These are phyloP conservation scores for Phylloscopus whistleri DNA, from an alignment of 2,113 vertebrate genomes.

Conservation along the genomic window DNA sequence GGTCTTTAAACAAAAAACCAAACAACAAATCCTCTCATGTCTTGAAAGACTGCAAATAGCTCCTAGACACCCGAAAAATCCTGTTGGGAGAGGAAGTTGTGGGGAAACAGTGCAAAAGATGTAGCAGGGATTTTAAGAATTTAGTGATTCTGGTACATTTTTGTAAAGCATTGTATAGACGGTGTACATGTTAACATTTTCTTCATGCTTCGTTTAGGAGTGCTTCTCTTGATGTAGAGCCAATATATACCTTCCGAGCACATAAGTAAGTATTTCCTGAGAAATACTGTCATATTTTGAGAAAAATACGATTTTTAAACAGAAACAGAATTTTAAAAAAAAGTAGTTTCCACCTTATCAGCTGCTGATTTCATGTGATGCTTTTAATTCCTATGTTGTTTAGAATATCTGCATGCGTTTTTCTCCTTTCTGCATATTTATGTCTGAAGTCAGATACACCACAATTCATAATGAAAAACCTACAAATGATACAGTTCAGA, in stretches of 20 bases:
- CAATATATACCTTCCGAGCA: constrained; percentile 98
- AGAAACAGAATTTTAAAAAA: background rate
- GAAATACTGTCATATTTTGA: background rate
- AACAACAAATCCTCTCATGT: background rate
- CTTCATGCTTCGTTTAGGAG: constrained; percentile 79
- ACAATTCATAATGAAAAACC: background rate
- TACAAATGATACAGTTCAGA: background rate
- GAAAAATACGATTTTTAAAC: background rate
- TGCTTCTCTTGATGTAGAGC: constrained; percentile 94
- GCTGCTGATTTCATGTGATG: background rate
- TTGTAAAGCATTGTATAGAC: background rate
- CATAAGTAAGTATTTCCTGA: constrained; percentile 83
- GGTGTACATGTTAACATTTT: background rate
- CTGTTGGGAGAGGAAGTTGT: background rate
- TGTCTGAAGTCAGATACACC: background rate
- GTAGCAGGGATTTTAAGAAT: background rate
- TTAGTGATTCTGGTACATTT: background rate
- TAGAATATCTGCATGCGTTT: background rate
- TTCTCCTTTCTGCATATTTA: background rate
- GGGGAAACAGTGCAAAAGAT: background rate
- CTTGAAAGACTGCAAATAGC: background rate
- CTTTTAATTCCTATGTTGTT: background rate
- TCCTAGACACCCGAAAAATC: background rate
- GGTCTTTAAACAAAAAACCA: background rate
- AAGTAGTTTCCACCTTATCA: background rate